Base-by-base conservation (phyloP, 2,888 invertebrate species). In the Phyllotreta cruciferae region DNA sequence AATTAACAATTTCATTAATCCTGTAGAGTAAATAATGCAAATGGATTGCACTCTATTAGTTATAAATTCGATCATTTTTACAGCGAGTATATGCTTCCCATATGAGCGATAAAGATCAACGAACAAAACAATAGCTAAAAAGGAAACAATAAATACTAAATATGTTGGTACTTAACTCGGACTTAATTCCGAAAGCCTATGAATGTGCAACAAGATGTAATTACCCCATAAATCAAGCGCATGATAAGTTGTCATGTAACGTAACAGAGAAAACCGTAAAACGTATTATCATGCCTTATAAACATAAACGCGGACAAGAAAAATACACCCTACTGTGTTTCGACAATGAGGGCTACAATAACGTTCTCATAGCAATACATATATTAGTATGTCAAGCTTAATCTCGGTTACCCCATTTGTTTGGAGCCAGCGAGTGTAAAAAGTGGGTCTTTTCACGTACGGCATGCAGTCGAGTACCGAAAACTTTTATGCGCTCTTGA, bases 361-460 rank as follows among this genome's bases (percentile, higher is more conserved):
- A 75, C 66, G 70, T 75, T 75, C 75, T 75, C 75, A 75, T 74
- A 75, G 70, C 72, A 74, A 77, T 76, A 73, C 71, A 69, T 66
- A 66, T 70, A 77, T 76, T 77, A 76, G 69, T 68, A 71, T 72
- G 77, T 77, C 77, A 76, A 69, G 69, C 70, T 70, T 66, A 71
- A 75, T 77, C 74, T 72, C 71, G 64, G 71, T 72, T 67, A 70
- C 67, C 68, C 68, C 66, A 66, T 75, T 77, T 78, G 75, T 78
- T 72, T 73, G 70, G 60, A 74, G 69, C 71, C 77, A 76, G 70
- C 62, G 64, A 66, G 71, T 73, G 74, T 71, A 73, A 76, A 77
- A 77, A 76, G 72, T 74, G 75, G 73, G 72, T 68, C 73, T 66
- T 68, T 66, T 56, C 54, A 24, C 24, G n/a, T 24, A 24, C 24